A percentile compares a stretch with the other conserved stretches of the same genome.
Evolutionary conservation across 2,888 invertebrate species (phyloP).

Genomic region (Drosophila infuscata): DNA sequence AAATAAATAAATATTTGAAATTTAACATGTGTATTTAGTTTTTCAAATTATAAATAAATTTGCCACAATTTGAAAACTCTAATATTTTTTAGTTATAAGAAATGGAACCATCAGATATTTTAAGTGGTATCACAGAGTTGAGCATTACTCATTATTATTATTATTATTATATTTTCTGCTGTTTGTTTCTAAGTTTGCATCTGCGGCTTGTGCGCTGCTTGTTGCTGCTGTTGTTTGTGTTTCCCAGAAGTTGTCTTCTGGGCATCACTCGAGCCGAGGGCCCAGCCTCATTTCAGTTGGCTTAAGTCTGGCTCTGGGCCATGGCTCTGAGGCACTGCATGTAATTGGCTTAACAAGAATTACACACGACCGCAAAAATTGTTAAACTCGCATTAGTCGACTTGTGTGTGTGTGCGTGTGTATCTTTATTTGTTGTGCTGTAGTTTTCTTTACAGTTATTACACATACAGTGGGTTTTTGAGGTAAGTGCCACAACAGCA

Average conservation of each 20-base stretch:
- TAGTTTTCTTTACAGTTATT: constrained; percentile 68
- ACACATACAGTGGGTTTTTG: constrained; percentile 40
- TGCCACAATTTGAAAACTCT: neutral
- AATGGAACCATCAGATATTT: neutral
- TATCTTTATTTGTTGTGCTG: constrained; percentile 20
- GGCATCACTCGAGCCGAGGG: constrained; percentile 60
- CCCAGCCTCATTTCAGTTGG: constrained; percentile 55
- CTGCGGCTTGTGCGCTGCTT: constrained; percentile 29
- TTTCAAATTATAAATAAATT: neutral
- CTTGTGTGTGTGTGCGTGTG: constrained; percentile 10
- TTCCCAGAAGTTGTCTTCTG: constrained; percentile 64
- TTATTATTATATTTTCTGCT: neutral
- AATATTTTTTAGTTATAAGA: neutral
- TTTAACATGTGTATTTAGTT: neutral
- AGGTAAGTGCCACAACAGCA: constrained; percentile 31
- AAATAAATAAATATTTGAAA: neutral
- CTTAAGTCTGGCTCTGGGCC: constrained; percentile 37
- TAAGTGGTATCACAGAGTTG: constrained; percentile 5
- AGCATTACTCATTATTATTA: neutral
- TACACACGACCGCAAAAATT: constrained; percentile 70
- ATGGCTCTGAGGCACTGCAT: constrained; percentile 38
- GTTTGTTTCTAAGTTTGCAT: constrained; percentile 37
- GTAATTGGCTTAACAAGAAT: constrained; percentile 77
- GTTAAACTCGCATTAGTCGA: constrained; percentile 72
- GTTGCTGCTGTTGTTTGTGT: constrained; percentile 37